Base-by-base conservation (phyloP, 2,888 invertebrate genomes). In the Scaptodrosophila latifasciaeformis region DNA sequence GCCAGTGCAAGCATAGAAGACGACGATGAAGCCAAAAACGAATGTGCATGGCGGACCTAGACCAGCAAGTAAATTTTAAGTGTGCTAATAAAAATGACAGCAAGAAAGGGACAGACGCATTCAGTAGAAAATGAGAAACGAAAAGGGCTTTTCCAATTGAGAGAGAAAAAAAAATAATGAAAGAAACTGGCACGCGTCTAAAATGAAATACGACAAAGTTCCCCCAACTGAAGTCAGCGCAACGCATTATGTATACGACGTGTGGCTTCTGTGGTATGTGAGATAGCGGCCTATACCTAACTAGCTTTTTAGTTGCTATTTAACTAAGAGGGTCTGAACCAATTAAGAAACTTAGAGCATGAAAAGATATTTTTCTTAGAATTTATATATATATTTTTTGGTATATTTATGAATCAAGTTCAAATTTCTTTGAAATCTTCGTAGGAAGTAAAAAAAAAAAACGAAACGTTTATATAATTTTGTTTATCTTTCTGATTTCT, bases 61-160 rank as follows among this genome's bases (percentile, higher is more conserved):
- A 27, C 30, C 42, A 27, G 31, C 49, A 51, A 35, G 60, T 64
- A 60, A 59, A 59, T 62, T 66, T 69, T 62, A 64, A 69, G 68
- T 64, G 59, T 58, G 66, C 66, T 59, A 62, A 69, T 70, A 69
- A 70, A 70, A 65, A 31, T 21, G 45, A 37, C 49, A 49, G 53
- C 30, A 44, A 37, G 40, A 15, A 46, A 45, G 35, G 50, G 40
- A 35, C 6, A 34, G 17, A 30, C 6, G 34, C 34, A 4, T 27
- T 27, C 27, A 13, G 15, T 12, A 34, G 34, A 34, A 10, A 7
- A 15, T 3, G 34, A 34, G 34, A 34, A 34, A 7, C 5, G n/a
- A n/a, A n/a, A n/a, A n/a, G n/a, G n/a, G n/a, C n/a, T n/a, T n/a
- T n/a, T n/a, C n/a, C n/a, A n/a, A n/a, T n/a, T n/a, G n/a, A n/a